A percentile compares a stretch with the other conserved stretches of the same genome.
Evolutionary conservation across 2,888 invertebrate genomes (phyloP).

Genomic region (Andrena camellia): DNA sequence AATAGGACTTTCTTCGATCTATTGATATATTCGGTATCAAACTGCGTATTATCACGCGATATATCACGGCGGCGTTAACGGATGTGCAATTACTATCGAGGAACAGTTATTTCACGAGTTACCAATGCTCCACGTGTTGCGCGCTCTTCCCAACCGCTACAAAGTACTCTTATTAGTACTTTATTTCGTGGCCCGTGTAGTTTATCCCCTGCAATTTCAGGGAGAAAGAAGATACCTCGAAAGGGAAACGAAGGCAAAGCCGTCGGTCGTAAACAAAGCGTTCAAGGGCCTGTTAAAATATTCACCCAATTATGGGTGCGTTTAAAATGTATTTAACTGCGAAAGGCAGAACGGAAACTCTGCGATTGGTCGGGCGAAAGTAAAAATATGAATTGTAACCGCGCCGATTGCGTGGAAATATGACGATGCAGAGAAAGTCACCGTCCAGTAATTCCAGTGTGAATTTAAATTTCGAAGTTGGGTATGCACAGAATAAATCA

Average conservation of each 20-base stretch:
- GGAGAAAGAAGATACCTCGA: neutral
- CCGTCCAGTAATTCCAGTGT: constrained; percentile 33
- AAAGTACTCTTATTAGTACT: neutral
- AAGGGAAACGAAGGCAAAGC: neutral
- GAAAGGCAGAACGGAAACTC: neutral
- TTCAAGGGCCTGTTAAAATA: neutral
- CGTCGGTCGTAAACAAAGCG: neutral
- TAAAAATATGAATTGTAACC: constrained; percentile 46
- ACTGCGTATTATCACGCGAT: neutral
- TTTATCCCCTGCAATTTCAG: neutral
- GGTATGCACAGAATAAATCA: constrained; percentile 16
- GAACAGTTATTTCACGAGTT: no score
- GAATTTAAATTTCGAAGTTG: constrained; percentile 43
- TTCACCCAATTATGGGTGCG: neutral
- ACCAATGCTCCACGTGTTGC: no score
- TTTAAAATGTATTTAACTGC: neutral
- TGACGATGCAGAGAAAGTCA: constrained; percentile 48
- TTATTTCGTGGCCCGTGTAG: neutral
- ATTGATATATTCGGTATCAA: neutral
- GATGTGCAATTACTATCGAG: neutral
- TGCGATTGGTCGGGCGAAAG: constrained; percentile 42
- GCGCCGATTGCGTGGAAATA: constrained; percentile 38
- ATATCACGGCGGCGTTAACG: neutral
- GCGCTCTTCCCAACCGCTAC: neutral
- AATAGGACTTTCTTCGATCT: neutral